Conservation (phyloP, 1,140 invertebrate genomes). For the Ooceraea biroi region DNA sequence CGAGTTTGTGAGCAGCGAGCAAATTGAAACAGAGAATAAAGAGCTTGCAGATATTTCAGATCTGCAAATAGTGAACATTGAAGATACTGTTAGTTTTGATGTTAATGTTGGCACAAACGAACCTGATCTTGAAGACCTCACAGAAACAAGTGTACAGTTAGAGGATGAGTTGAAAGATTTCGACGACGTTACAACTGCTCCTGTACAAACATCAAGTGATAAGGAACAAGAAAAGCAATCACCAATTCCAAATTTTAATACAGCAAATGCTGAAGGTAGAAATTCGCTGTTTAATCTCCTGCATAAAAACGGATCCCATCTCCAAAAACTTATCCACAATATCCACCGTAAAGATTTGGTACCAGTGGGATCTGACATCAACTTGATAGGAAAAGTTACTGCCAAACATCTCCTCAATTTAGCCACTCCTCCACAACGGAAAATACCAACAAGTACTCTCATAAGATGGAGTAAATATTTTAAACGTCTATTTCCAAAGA, state of each 20-base stretch:
- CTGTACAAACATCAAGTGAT: not conserved
- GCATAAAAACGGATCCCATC: not conserved
- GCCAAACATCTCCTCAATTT: not conserved
- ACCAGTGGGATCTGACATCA: not conserved
- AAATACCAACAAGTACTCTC: not conserved
- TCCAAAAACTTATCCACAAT: not conserved
- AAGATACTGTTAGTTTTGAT: no score
- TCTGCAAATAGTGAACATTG: no score
- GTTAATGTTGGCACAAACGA: no score
- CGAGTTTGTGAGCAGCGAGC: no score
- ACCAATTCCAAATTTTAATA: not conserved
- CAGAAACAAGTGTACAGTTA: no score
- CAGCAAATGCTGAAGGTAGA: not conserved
- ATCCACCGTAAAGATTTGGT: not conserved
- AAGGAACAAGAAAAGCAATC: not conserved
- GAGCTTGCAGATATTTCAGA: no score
- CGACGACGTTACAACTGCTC: no score
- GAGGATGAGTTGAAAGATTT: no score
- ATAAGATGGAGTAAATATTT: not conserved
- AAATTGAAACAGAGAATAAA: no score
- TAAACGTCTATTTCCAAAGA: conserved; percentile 17
- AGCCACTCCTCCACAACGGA: conserved; percentile 13
- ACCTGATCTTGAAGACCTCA: no score
- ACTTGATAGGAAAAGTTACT: conserved; percentile 7
- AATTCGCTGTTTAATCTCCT: not conserved